Evolutionary conservation across 2,797 vertebrate genomes (phyloP).

Genomic region (Anas bahamensis): DNA sequence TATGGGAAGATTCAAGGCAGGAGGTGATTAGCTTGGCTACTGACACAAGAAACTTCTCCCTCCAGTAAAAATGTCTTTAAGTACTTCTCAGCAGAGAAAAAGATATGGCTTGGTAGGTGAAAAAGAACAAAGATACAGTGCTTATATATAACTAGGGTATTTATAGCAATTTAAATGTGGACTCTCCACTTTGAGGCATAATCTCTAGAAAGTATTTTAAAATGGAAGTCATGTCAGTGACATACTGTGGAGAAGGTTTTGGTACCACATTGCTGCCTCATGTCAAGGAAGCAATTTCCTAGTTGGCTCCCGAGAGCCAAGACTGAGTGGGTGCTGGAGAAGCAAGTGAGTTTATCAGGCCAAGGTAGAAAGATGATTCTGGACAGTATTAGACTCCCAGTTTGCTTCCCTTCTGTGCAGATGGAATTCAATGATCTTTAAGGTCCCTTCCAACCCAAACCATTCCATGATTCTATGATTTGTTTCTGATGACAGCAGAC

Average conservation of each 20-base stretch:
- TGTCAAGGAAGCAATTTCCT: constrained; percentile 32
- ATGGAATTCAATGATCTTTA: too few species aligned
- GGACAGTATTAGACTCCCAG: constrained; percentile 45
- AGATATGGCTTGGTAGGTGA: background rate
- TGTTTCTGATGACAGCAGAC: constrained; percentile 44
- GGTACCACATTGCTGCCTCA: background rate
- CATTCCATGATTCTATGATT: constrained; percentile 6
- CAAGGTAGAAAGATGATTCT: constrained; percentile 35
- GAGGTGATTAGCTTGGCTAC: background rate
- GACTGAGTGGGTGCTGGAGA: constrained; percentile 2
- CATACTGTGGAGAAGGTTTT: background rate
- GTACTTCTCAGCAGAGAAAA: background rate
- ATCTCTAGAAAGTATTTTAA: background rate
- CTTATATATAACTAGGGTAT: background rate
- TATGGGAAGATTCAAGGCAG: background rate
- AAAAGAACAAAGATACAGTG: background rate
- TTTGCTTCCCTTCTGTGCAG: constrained; percentile 34
- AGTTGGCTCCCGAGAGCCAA: background rate
- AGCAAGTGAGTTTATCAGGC: constrained; percentile 48
- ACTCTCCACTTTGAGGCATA: background rate
- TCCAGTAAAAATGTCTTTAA: background rate
- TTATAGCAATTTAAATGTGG: background rate
- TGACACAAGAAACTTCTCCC: background rate
- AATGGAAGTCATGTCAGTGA: background rate
- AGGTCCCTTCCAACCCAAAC: too few species aligned